Percentiles rank a stretch among this genome's conserved stretches.
Conservation (phyloP, 2,797 vertebrate genomes). For the Silurus lanzhouensis region DNA sequence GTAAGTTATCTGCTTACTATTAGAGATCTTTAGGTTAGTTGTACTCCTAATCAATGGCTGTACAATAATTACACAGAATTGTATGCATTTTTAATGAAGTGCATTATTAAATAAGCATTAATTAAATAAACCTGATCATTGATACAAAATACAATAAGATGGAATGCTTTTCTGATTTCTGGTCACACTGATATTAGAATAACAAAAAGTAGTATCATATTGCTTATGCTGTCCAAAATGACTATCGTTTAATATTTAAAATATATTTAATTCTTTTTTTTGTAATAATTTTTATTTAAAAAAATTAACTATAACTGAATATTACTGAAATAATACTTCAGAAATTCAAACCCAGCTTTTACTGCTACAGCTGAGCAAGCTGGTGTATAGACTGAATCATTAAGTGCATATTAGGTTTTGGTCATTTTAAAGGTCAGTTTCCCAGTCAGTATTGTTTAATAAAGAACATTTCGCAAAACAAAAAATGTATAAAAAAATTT, state of each 20-base stretch:
- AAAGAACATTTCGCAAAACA: not conserved
- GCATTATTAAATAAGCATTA: slow-evolving; percentile 6
- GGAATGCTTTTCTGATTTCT: not conserved
- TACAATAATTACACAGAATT: not conserved
- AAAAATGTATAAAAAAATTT: not conserved
- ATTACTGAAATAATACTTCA: not conserved
- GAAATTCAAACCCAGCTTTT: not conserved
- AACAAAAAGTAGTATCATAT: slow-evolving; percentile 18
- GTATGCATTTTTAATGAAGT: not conserved
- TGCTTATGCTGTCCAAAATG: not conserved
- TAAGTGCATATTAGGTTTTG: not conserved
- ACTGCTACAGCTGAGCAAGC: not conserved
- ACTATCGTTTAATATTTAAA: not conserved
- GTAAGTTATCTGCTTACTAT: not conserved
- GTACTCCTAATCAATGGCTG: not conserved
- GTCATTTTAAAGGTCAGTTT: not conserved
- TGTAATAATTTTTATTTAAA: too few relatives aligned
- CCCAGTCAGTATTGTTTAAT: not conserved
- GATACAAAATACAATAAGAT: not conserved
- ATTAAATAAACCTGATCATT: slow-evolving; percentile 2
- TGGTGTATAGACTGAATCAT: not conserved
- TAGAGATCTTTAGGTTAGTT: not conserved
- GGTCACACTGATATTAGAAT: slow-evolving; percentile 1
- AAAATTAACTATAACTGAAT: not conserved
- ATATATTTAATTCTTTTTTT: not conserved